Evolutionary conservation across 2,888 invertebrate genomes (phyloP).

Genomic region (Tupiocoris notatus): DNA sequence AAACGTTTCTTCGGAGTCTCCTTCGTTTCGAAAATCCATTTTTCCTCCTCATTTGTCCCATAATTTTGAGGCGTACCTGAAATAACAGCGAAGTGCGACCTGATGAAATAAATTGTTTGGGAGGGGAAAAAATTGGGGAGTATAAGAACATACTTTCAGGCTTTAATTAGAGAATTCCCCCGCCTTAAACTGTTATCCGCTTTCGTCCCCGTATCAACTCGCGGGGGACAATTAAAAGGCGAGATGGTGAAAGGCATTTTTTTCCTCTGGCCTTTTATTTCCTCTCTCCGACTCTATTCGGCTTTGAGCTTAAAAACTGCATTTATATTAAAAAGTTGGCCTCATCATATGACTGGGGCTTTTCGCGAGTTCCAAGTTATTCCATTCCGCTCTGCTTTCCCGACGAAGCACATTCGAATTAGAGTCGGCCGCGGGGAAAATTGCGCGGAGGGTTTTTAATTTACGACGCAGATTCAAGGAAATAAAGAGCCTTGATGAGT

Average conservation of each 20-base stretch:
- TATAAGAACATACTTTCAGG: slow-evolving; percentile 11
- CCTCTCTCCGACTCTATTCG: not conserved
- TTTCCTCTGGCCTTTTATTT: slow-evolving; percentile 4
- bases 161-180: slow-evolving; percentile 31
- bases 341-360: slow-evolving; percentile 12
- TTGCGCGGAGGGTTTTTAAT: slow-evolving; percentile 16
- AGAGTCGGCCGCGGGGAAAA: slow-evolving; percentile 4
- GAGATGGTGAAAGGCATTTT: slow-evolving; percentile 9
- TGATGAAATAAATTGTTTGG: not conserved
- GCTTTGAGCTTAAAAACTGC: slow-evolving; percentile 11
- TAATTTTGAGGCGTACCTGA: no score
- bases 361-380: no score
- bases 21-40: no score
- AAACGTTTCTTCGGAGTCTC: no score
- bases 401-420: slow-evolving; percentile 1
- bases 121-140: not conserved
- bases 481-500: no score
- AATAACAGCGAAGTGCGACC: not conserved
- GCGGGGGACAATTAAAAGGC: slow-evolving; percentile 34
- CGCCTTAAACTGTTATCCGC: slow-evolving; percentile 29
- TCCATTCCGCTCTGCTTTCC: no score
- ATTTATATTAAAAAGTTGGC: slow-evolving; percentile 37
- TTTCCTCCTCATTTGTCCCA: no score
- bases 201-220: slow-evolving; percentile 18
- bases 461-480: slow-evolving; percentile 3